phyloP scores from a whole-genome alignment of 2,113 vertebrate genomes.

The Aix galericulata region DNA sequence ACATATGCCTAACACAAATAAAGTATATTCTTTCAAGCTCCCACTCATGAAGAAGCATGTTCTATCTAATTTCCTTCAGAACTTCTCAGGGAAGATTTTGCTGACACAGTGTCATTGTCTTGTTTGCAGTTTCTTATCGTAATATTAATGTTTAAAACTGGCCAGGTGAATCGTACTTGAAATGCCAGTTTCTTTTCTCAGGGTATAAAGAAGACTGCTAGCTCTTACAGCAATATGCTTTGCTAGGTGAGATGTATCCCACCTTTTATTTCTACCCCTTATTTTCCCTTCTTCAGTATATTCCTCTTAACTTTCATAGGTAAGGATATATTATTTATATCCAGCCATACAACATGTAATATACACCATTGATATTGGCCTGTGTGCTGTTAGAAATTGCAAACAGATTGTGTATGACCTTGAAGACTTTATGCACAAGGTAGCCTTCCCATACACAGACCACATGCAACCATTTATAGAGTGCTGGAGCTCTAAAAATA shows the following conservation, averaged over 20 bases:
- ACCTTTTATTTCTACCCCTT: neutral
- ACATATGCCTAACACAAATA: neutral
- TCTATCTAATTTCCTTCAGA: neutral
- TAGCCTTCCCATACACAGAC: neutral
- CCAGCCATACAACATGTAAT: accelerated
- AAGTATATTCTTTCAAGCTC: neutral
- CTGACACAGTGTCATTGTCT: neutral
- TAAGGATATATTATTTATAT: neutral
- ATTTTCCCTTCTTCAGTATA: neutral
- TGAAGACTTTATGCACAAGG: neutral
- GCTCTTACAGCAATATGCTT: neutral
- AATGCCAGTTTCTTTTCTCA: neutral
- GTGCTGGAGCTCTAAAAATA: neutral
- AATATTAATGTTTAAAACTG: neutral
- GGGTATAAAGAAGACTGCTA: neutral
- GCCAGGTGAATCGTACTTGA: neutral
- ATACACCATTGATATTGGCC: accelerated
- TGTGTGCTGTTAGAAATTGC: neutral
- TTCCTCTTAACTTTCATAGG: neutral
- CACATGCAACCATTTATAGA: neutral
- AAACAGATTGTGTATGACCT: neutral
- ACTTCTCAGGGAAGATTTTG: neutral
- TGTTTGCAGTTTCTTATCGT: neutral
- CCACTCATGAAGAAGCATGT: neutral
- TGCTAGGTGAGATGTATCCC: neutral